Evolutionary conservation across 1,140 invertebrate genomes (phyloP), one percentile per base, ranked within the genome.

Genomic region (Micrasema longulum): DNA sequence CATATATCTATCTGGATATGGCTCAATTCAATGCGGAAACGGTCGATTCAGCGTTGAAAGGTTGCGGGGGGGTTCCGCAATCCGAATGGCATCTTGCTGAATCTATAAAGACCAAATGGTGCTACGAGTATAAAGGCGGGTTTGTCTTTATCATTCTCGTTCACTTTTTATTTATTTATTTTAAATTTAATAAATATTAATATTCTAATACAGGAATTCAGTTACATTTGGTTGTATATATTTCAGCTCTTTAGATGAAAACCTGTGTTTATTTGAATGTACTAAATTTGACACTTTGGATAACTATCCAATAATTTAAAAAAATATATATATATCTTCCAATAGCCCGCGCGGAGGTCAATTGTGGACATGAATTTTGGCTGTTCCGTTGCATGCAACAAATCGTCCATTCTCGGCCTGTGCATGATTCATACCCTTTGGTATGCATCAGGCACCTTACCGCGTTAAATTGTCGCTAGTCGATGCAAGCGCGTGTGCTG

Each of bases 41-140:
- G 20, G 62, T 81, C 79, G 2, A 84, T 79, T 0, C 81, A 31
- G 5, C 83, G 57, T 62, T 80, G 79, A 64, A 83, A 85, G 0
- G 81, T 83, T 1, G 81, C 79, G 12, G 77, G 79, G 2, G 76
- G 69, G 57, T 80, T 83, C 4, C 68, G 62, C 2, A 86, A 73
- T 2, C 85, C 84, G 76, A 85, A 83, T 0, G 83, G 79, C 78
- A 87, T 80, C 1, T 81, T 75, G 14, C 73, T 78, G 66, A 82
- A 87, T 47, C 77, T n/a, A n/a, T n/a, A n/a, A 57, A 52, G 71
- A 1, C 82, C 81, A 5, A 82, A 75, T 3, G 79, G 80, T 1
- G 78, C 81, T 0, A n/a, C n/a, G n/a, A n/a, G n/a, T n/a, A 77
- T 77, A 57, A 86, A 85, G 0, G 81, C 82, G 1, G 85, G 87